These are phyloP conservation scores for Psittacus erithacus DNA, from an alignment of 2,113 vertebrate genomes.

Conservation along the genomic window DNA sequence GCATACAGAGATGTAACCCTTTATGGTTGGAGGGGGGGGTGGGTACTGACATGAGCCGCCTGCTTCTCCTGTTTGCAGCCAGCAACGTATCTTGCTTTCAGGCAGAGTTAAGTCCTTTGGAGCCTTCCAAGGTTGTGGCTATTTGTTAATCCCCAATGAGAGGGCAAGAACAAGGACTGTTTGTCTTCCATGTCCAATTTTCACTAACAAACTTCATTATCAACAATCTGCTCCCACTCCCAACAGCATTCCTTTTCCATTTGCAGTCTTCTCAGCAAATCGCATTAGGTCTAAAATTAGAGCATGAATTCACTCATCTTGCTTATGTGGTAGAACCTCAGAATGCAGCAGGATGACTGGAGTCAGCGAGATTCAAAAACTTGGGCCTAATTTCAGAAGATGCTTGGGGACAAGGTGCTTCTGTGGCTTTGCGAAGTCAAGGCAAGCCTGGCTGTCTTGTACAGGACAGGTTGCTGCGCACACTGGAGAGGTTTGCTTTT, in stretches of 20 bases:
- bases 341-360: not conserved
- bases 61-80: not conserved
- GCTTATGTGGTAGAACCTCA: not conserved
- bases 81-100: not conserved
- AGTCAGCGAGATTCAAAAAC: not conserved
- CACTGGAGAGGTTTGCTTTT: not conserved
- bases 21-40: not conserved
- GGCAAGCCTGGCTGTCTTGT: not conserved
- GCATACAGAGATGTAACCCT: not conserved
- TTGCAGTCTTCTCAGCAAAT: not conserved
- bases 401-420: not conserved
- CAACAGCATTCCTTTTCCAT: not conserved
- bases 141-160: not conserved
- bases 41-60: not conserved
- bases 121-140: not conserved
- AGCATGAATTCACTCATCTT: not conserved
- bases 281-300: constrained; percentile 1
- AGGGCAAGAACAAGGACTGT: not conserved
- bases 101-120: not conserved
- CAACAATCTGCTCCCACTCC: not conserved
- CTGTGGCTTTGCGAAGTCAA: not conserved
- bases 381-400: not conserved
- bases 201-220: not conserved
- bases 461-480: not conserved
- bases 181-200: not conserved